Conservation (phyloP, 1,140 invertebrate species). For the Papilio polytes region DNA sequence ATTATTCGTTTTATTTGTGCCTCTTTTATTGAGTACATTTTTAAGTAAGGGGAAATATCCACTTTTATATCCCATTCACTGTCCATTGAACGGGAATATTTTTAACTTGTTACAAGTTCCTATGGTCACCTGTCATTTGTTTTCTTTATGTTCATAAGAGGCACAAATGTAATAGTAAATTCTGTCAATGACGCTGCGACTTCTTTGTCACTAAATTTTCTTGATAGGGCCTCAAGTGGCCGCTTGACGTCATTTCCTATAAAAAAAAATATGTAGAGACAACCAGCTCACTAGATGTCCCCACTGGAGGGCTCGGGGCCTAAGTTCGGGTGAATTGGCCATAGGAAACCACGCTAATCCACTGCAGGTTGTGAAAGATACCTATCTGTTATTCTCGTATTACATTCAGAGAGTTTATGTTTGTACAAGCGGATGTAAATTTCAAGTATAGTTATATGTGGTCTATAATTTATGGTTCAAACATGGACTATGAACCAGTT, state of each 20-base stretch:
- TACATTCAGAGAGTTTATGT: neutral
- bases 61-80: neutral
- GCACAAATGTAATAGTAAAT: no score
- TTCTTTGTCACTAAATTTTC: no score
- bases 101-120: neutral
- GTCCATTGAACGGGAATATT: neutral
- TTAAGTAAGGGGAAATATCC: neutral
- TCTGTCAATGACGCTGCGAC: no score
- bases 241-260: no score
- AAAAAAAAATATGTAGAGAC: no score
- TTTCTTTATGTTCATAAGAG: neutral
- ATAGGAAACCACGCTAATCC: no score
- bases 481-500: conserved; percentile 9
- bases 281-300: no score
- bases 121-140: neutral
- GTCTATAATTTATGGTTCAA: neutral
- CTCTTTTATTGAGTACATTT: neutral
- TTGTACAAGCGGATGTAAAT: neutral
- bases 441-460: neutral
- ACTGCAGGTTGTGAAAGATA: no score
- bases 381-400: no score
- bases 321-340: no score
- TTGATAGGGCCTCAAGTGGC: no score
- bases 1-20: neutral
- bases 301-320: no score